Conservation (phyloP, 92 coral and sea anemone species). For the Phenganax marumi region DNA sequence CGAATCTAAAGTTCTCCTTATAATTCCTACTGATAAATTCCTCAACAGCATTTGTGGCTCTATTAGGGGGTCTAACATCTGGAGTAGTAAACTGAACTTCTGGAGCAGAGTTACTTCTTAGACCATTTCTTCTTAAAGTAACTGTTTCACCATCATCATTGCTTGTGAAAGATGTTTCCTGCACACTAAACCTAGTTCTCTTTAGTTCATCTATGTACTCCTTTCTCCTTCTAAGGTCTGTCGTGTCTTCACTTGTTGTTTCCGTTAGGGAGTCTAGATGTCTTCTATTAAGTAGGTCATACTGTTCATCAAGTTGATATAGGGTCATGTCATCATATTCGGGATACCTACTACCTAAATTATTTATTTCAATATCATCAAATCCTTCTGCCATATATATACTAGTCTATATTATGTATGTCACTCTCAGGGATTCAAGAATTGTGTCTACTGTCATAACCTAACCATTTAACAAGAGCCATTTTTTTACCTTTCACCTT, state of each 20-base stretch:
- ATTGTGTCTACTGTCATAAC: slow-evolving; percentile 40
- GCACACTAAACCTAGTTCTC: too few relatives aligned
- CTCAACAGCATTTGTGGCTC: neutral
- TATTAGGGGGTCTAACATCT: neutral
- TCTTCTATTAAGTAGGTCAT: too few relatives aligned
- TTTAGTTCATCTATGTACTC: too few relatives aligned
- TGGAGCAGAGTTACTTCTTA: neutral
- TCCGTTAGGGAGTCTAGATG: too few relatives aligned
- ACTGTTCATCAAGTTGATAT: too few relatives aligned
- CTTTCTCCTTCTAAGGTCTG: too few relatives aligned
- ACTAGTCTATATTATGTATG: too few relatives aligned
- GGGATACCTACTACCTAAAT: neutral
- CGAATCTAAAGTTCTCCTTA: too few relatives aligned
- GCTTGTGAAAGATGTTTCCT: neutral
- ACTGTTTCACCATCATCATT: neutral
- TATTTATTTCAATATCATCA: too few relatives aligned
- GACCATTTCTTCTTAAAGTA: neutral
- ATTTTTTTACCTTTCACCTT: too few relatives aligned
- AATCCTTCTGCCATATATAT: too few relatives aligned
- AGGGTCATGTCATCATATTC: neutral
- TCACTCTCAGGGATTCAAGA: slow-evolving; percentile 44
- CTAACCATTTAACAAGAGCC: slow-evolving; percentile 46
- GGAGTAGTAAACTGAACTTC: neutral
- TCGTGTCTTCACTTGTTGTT: too few relatives aligned
- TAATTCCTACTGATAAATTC: neutral